These are phyloP conservation scores for Anisognathus igniventris DNA, from an alignment of 2,797 vertebrate species.

Conservation along the genomic window DNA sequence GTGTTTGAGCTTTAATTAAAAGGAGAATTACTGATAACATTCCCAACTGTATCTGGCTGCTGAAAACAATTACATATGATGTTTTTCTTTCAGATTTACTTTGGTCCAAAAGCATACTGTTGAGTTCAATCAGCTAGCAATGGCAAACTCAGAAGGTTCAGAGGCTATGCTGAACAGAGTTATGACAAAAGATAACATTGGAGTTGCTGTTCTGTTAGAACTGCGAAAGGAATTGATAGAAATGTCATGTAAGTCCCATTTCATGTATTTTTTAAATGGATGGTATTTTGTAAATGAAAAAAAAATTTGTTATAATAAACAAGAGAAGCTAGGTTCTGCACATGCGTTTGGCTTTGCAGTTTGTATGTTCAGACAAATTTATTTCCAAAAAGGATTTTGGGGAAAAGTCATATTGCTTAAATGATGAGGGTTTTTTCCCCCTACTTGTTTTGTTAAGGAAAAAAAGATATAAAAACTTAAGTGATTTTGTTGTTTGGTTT, in stretches of 20 bases:
- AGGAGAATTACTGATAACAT: neutral
- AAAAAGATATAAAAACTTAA: neutral
- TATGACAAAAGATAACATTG: constrained; percentile 99
- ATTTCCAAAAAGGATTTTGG: neutral
- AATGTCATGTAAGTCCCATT: constrained; percentile 85
- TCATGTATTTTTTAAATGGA: neutral
- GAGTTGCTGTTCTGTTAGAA: constrained; percentile 91
- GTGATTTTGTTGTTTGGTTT: neutral
- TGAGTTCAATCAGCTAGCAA: constrained; percentile 98
- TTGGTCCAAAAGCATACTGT: constrained; percentile 96
- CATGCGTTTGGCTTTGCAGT: neutral
- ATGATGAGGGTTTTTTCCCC: accelerated
- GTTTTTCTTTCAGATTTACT: constrained; percentile 84
- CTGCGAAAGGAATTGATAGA: constrained; percentile 94
- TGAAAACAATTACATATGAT: neutral
- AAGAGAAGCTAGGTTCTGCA: neutral
- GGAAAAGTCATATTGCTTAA: neutral
- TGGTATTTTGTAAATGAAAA: neutral
- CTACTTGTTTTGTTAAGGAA: neutral
- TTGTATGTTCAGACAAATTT: neutral
- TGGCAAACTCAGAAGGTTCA: constrained; percentile 97
- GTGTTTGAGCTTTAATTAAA: neutral
- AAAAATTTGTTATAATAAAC: neutral
- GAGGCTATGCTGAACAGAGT: constrained; percentile 98
- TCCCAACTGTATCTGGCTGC: neutral